Base-by-base conservation (phyloP, 2,113 vertebrate species). In the Craseonycteris thonglongyai region DNA sequence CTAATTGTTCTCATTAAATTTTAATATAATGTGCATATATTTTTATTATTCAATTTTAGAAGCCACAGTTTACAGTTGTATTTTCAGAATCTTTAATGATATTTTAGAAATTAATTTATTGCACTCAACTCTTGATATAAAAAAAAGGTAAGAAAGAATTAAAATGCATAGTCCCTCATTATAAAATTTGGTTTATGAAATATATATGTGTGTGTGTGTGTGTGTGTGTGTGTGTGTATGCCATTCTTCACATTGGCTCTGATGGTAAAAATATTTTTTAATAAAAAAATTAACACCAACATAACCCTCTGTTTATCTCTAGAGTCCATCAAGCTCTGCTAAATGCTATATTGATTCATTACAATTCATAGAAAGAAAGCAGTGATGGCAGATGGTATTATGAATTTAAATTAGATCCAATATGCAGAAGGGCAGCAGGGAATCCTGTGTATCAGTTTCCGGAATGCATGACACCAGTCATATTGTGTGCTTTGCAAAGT, bases 321-420 rank as follows among this genome's bases (percentile, higher is more conserved):
- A 69, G 35, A 42, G 54, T 54, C 87, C 91, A 65, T 74, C 58
- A 69, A 90, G 15, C 33, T 83, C 75, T 80, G 26, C 9, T 86
- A 87, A 95, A 91, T 83, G 42, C 28, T 72, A 26, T 81, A 58
- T 35, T 75, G 56, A 85, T 61, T 63, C 38, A 66, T 94, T 81
- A 56, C 24, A 95, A 71, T 95, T 93, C 51, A 65, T 54, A 79
- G 69, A 35, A 76, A 69, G 47, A 80, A 95, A 68, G 21, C 58
- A n/a, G 14, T 59, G 9, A 51, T 47, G 59, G 63, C 63, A 89
- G 83, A 51, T 75, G 65, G 51, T 8, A 54, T 82, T 81, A 47
- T 78, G 63, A 88, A 82, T 80, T 94, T 82, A 91, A 87, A 86
- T 24, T 88, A 68, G 6, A 74, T 51, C 10, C 63, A 63, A 19